A percentile compares a stretch with the other conserved stretches of the same genome.
These are phyloP conservation scores for Muscicapa comitata DNA, from an alignment of 2,797 vertebrate species.

Conservation along the genomic window DNA sequence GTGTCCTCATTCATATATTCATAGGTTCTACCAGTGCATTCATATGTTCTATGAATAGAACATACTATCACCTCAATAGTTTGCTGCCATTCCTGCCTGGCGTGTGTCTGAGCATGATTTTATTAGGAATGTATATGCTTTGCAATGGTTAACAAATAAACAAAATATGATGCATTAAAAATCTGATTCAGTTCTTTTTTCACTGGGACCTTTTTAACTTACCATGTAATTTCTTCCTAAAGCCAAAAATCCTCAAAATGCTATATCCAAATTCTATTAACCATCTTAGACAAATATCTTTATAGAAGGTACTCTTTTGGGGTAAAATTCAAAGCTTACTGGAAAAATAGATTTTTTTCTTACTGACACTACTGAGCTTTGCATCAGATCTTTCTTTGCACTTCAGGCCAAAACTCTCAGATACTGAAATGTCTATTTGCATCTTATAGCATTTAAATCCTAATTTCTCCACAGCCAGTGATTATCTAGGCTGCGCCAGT, in stretches of 20 bases:
- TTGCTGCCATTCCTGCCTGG: slow-evolving; percentile 39
- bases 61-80: neutral
- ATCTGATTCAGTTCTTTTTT: slow-evolving; percentile 14
- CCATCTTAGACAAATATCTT: neutral
- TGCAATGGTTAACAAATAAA: slow-evolving; percentile 40
- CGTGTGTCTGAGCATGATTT: slow-evolving; percentile 12
- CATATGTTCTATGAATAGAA: neutral
- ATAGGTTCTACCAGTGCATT: no score
- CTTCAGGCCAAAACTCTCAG: neutral
- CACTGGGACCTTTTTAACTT: neutral
- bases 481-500: neutral
- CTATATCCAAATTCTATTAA: neutral
- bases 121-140: slow-evolving; percentile 7
- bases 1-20: neutral
- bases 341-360: neutral
- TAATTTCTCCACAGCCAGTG: neutral
- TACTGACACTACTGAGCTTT: neutral
- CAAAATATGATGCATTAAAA: slow-evolving; percentile 41
- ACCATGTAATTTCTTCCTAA: neutral
- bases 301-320: neutral
- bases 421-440: neutral
- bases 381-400: neutral
- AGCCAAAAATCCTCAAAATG: neutral
- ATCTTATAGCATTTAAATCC: neutral
- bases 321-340: neutral